Evolutionary conservation across 2,113 vertebrate genomes (phyloP).

Genomic region (Nothocercus nigrocapillus): DNA sequence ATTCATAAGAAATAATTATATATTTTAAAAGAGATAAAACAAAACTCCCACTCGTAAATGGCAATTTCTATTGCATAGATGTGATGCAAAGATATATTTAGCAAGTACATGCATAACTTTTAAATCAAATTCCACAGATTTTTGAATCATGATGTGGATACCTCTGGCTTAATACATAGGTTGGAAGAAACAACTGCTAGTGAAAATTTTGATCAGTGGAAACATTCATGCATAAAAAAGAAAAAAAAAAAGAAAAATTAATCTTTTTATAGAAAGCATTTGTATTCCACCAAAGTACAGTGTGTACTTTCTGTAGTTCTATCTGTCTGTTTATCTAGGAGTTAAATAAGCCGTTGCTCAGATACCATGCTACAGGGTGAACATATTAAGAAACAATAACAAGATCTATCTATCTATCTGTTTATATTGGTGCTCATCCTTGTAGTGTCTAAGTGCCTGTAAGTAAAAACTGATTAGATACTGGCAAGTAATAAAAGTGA

Average conservation of each 20-base stretch:
- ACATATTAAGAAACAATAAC: not conserved
- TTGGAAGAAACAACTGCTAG: not conserved
- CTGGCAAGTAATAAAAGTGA: not conserved
- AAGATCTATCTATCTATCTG: not conserved
- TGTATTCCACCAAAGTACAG: not conserved
- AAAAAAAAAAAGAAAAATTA: not conserved
- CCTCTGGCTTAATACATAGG: not conserved
- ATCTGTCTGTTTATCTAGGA: not conserved
- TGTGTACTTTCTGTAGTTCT: not conserved
- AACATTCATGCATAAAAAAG: not conserved
- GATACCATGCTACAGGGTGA: not conserved
- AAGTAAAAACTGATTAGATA: not conserved
- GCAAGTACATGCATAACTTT: not conserved
- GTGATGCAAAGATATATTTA: not conserved
- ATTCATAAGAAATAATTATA: slow-evolving; percentile 32
- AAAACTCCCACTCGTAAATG: not conserved
- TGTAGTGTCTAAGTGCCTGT: not conserved
- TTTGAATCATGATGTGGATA: not conserved
- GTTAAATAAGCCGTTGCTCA: not conserved
- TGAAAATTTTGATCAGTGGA: not conserved
- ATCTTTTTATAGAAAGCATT: not conserved
- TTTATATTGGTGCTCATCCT: not conserved
- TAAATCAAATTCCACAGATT: not conserved
- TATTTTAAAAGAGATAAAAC: not conserved
- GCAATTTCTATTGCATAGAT: not conserved